phyloP scores from a whole-genome alignment of 2,888 invertebrate genomes.

The Perithous albicinctus region DNA sequence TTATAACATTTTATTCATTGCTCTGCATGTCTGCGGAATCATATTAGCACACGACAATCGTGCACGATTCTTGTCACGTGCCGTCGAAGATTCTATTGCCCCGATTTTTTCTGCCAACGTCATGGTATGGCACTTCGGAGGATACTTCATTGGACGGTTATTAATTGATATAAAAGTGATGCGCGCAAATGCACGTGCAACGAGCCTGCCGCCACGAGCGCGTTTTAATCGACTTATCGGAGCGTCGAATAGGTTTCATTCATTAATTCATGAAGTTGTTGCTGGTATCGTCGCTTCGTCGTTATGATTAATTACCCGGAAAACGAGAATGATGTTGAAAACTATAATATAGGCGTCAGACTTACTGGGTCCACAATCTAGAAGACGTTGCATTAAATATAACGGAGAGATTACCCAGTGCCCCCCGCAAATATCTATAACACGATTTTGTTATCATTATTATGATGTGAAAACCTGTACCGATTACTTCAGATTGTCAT shows the following conservation, averaged over 20 bases:
- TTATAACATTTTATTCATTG: not conserved
- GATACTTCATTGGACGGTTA: conserved; percentile 60
- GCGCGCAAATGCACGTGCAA: conserved; percentile 44
- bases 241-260: conserved; percentile 26
- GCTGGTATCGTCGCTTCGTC: not conserved
- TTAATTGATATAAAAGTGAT: conserved; percentile 59
- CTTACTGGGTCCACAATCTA: not conserved
- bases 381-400: conserved; percentile 29
- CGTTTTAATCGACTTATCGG: conserved; percentile 47
- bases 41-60: not conserved
- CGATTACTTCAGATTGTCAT: not conserved
- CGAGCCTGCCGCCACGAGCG: conserved; percentile 48
- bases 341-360: conserved; percentile 2
- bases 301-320: conserved; percentile 44
- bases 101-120: conserved; percentile 39
- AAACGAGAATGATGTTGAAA: conserved; percentile 30
- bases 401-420: conserved; percentile 30
- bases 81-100: not conserved
- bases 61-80: not conserved
- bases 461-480: not conserved
- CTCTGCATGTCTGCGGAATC: not conserved
- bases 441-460: conserved; percentile 10
- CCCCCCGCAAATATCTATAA: conserved; percentile 9
- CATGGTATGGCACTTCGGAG: conserved; percentile 38
- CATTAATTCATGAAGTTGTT: conserved; percentile 29